phyloP scores from a whole-genome alignment of 2,113 vertebrate species.

The Macrotus californicus region DNA sequence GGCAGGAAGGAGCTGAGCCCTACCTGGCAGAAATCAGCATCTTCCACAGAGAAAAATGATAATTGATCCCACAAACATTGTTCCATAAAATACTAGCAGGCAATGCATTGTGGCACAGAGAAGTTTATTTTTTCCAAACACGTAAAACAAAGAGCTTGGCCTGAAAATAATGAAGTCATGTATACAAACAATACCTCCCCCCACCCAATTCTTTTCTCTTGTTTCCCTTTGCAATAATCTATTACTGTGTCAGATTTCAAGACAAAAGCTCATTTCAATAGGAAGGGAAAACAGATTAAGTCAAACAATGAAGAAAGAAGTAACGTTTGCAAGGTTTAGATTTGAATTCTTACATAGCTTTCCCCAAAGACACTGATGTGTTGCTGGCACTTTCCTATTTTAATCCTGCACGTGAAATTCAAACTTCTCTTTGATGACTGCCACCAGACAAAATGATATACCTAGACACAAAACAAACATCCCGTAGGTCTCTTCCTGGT shows the following conservation, averaged over 20 bases:
- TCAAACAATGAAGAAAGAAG: background rate
- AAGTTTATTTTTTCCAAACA: conserved; percentile 7
- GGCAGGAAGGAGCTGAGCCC: background rate
- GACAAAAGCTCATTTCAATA: conserved; percentile 12
- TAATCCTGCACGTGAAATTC: conserved; percentile 21
- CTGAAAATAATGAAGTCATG: background rate
- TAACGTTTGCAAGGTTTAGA: background rate
- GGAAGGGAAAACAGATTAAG: conserved; percentile 21
- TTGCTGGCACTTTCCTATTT: background rate
- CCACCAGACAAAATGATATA: conserved; percentile 21
- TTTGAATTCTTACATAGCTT: background rate
- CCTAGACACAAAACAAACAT: background rate
- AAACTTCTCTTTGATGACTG: background rate
- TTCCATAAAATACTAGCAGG: background rate
- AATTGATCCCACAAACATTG: background rate
- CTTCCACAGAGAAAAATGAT: background rate
- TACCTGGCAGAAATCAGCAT: background rate
- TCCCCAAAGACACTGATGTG: background rate
- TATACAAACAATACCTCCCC: background rate
- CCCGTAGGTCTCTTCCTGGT: background rate
- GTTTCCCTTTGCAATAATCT: background rate
- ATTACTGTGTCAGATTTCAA: conserved; percentile 30
- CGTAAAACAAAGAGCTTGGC: background rate
- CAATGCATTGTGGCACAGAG: background rate
- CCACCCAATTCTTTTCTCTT: background rate